Evolutionary conservation across 2,888 invertebrate genomes (phyloP), one percentile per base, ranked within the genome.

Genomic region (Leptopilina syphax): DNA sequence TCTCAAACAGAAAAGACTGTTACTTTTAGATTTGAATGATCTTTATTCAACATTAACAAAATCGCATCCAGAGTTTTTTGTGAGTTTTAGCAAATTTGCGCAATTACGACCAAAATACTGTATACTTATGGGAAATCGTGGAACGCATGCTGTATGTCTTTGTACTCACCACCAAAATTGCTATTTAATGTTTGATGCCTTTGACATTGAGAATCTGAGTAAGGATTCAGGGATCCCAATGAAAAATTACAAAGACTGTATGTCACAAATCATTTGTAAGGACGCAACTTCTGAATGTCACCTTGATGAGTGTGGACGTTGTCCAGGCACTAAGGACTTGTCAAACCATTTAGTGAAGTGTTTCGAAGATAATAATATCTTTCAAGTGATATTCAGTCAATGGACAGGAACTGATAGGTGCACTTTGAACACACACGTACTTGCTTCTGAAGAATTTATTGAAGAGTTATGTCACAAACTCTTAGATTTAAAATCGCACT

Each of bases 181-280:
- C 6, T 41, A 41, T 41, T 41, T 41, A 41, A 41, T 41, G 41
- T 41, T 41, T 41, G 41, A 41, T 41, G 41, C 41, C 41, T 41
- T 41, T 41, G 41, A 41, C 41, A 41, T 41, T 41, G 41, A 41
- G 6, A 24, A 24, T 66, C 34, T 66, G 66, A 66, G n/a, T 6
- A 66, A 9, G 9, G 34, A 41, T 2, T 18, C 66, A 66, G 66
- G 27, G 24, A 66, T n/a, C 9, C 41, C 66, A 24, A 24, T 66
- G 13, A 66, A 66, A 27, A 24, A 66, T 66, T 66, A 66, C 66
- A 66, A 24, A 66, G 65, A 65, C n/a, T 10, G 65, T 10, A 13
- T 65, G 65, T 34, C 65, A 65, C 65, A 65, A 65, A 10, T 66
- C 1, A 24, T 66, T 2, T 66, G 66, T 24, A 24, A 27, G 13